Base-by-base conservation (phyloP, 2,888 invertebrate species). In the Lymantria monacha region DNA sequence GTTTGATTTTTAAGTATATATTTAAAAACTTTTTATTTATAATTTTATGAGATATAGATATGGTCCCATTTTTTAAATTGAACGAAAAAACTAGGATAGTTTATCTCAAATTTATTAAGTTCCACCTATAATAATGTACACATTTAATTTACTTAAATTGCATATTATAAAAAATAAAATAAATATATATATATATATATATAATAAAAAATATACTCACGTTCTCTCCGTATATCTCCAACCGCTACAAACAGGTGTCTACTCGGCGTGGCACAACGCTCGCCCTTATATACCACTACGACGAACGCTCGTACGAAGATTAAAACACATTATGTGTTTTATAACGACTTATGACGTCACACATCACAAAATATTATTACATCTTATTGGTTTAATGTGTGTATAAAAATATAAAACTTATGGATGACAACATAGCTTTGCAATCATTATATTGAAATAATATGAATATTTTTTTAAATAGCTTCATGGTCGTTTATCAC, bases 241-340 rank as follows among this genome's bases (percentile, higher is more conserved):
- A n/a, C 54, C 55, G 44, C 65, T 57, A 51, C 49, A 44, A 59
- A 70, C 70, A 71, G 69, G 74, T 73, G 57, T 72, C 72, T 72
- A 72, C 63, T 61, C 49, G 30, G 12, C 43, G 38, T 5, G 12
- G 50, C 12, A 42, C 46, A 33, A 33, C 44, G 58, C 47, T 49
- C 30, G 46, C 45, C 57, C 46, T 71, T 71, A 60, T 71, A 71
- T 71, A 71, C 63, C 9, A 42, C 37, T n/a, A 14, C 36, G 44
- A 48, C 56, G 53, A 64, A 68, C 62, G 53, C 12, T 31, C 54
- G 55, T 42, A 52, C 57, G 49, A 49, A 69, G 66, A 67, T 67
- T 69, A 69, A 67, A 67, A 69, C 69, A 51, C 61, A 56, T 69
- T 69, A 67, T 63, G 61, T 69, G 61, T 52, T 69, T 66, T 66